Percentiles rank a stretch among this genome's conserved stretches.
Conservation (phyloP, 2,113 vertebrate genomes). For the Indicator indicator region DNA sequence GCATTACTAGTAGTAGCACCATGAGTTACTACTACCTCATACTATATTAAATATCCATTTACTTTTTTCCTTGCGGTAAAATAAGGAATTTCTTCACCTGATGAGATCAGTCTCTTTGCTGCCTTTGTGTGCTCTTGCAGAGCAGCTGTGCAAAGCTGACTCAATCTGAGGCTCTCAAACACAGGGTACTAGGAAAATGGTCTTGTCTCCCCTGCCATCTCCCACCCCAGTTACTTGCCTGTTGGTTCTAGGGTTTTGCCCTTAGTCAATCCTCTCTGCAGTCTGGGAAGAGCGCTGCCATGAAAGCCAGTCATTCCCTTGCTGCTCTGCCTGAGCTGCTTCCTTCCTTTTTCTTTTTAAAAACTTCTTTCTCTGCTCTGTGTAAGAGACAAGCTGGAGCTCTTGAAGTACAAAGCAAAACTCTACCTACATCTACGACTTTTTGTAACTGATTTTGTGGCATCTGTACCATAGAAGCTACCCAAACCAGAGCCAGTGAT, state of each 20-base stretch:
- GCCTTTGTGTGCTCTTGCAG: neutral
- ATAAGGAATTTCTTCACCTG: neutral
- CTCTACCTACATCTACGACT: neutral
- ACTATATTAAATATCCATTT: neutral
- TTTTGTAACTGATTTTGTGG: neutral
- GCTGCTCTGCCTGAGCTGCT: neutral
- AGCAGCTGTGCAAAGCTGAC: neutral
- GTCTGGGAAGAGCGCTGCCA: neutral
- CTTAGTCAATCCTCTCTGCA: neutral
- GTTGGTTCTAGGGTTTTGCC: neutral
- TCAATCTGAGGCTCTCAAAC: neutral
- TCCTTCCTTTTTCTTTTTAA: constrained; percentile 13
- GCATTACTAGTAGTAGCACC: constrained; percentile 44
- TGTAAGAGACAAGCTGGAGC: neutral
- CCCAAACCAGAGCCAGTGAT: neutral
- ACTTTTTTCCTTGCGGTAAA: neutral
- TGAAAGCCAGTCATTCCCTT: neutral
- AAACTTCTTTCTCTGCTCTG: neutral
- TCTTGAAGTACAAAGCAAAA: neutral
- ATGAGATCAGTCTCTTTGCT: neutral
- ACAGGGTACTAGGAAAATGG: neutral
- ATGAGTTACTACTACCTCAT: constrained; percentile 31
- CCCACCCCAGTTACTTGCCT: neutral
- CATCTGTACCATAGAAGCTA: neutral
- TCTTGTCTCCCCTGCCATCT: neutral